Percentiles rank a stretch among this genome's conserved stretches.
These are phyloP conservation scores for Drosophila mayaguana DNA, from an alignment of 2,888 invertebrate species.

Conservation along the genomic window DNA sequence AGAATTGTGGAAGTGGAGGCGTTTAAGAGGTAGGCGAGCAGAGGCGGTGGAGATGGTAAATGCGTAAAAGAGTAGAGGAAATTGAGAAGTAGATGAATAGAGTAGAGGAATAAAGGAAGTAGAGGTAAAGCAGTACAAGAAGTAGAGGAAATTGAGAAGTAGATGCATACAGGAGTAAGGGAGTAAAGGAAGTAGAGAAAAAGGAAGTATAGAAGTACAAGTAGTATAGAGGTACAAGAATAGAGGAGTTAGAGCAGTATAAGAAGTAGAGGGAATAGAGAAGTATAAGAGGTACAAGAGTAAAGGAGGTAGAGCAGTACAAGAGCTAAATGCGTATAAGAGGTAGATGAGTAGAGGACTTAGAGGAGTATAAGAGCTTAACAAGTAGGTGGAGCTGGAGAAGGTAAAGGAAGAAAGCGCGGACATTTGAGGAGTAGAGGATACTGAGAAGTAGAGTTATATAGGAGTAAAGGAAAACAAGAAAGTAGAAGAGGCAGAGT, in stretches of 20 bases:
- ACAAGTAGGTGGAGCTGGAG: no score
- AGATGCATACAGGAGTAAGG: not conserved
- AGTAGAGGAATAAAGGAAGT: no score
- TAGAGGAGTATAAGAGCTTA: not conserved
- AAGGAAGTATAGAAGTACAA: not conserved
- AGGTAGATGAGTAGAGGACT: not conserved
- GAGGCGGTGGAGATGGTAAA: no score
- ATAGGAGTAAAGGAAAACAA: not conserved
- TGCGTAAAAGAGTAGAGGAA: no score
- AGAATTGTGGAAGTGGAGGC: not conserved
- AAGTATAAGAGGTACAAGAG: no score
- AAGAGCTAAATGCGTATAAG: not conserved
- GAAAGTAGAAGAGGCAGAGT: not conserved
- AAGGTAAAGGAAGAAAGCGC: no score
- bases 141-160: no score
- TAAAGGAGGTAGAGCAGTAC: not conserved
- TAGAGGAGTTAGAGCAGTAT: not conserved
- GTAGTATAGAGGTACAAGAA: no score
- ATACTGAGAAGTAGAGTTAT: not conserved
- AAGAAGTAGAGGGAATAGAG: not conserved
- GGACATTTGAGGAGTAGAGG: no score
- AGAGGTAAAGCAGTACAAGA: no score
- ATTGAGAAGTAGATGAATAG: no score
- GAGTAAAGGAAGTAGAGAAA: not conserved
- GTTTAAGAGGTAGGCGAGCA: no score